A percentile compares a stretch with the other conserved stretches of the same genome.
Evolutionary conservation across 2,113 vertebrate species (phyloP).

Genomic region (Paramormyrops kingsleyae): DNA sequence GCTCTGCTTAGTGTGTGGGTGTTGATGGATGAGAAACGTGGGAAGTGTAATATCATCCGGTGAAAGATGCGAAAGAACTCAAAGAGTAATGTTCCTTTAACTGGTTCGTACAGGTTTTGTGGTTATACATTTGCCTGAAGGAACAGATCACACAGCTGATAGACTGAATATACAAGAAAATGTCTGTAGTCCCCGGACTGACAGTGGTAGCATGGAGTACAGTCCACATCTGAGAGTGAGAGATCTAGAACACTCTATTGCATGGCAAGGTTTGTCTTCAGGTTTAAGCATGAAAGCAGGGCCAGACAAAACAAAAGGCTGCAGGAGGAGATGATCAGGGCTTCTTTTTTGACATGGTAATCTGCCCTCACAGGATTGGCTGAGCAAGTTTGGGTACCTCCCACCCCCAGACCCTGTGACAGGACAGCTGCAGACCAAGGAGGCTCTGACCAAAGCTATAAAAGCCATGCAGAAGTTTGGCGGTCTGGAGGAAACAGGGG

Average conservation of each 20-base stretch:
- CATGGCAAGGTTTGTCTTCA: background rate
- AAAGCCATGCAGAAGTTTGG: constrained; percentile 70
- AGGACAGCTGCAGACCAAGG: constrained; percentile 60
- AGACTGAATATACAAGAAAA: background rate
- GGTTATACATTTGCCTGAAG: background rate
- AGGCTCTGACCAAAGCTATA: constrained; percentile 66
- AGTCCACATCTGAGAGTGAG: background rate
- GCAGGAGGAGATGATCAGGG: background rate
- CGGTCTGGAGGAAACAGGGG: constrained; percentile 61
- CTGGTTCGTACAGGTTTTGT: background rate
- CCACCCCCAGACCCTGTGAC: constrained; percentile 54
- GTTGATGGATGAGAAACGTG: background rate
- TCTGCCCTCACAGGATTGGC: constrained; percentile 62
- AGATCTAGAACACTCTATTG: background rate
- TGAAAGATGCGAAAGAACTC: background rate
- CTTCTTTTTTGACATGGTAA: background rate
- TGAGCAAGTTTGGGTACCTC: constrained; percentile 71
- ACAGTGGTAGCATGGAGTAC: background rate
- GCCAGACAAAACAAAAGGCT: background rate
- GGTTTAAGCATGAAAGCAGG: background rate
- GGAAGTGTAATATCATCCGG: background rate
- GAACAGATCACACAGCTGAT: background rate
- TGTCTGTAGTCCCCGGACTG: background rate
- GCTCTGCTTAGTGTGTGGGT: background rate
- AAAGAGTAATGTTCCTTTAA: background rate